Conservation (phyloP, 2,888 invertebrate species). For the Escarpia spicata region DNA sequence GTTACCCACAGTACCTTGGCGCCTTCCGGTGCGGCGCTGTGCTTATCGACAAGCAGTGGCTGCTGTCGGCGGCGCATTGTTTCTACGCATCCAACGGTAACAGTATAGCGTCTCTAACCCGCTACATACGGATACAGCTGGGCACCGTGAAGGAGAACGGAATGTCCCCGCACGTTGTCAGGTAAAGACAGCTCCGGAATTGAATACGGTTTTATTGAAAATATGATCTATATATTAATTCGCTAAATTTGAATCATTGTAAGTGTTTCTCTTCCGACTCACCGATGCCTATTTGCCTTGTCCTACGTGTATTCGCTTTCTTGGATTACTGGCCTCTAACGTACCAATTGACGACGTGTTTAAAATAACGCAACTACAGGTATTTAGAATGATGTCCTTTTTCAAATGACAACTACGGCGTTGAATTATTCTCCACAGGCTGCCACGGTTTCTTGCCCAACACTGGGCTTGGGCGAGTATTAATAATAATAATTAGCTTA, state of each 20-base stretch:
- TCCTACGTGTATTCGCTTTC: too few relatives aligned
- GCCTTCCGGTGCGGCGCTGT: conserved; percentile 40
- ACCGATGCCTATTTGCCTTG: too few relatives aligned
- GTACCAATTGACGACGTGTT: too few relatives aligned
- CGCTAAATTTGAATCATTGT: neutral
- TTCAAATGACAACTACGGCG: too few relatives aligned
- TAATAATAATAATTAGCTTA: too few relatives aligned
- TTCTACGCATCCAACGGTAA: conserved; percentile 35
- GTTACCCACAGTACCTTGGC: conserved; percentile 34
- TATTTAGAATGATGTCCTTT: too few relatives aligned
- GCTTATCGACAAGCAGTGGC: conserved; percentile 36
- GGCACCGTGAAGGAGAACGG: neutral
- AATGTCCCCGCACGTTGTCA: neutral
- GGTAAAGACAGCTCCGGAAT: neutral
- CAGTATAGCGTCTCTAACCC: neutral
- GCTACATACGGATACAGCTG: neutral
- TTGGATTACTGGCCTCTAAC: too few relatives aligned
- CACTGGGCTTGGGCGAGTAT: too few relatives aligned
- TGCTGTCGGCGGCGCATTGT: conserved; percentile 45
- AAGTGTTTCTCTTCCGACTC: neutral
- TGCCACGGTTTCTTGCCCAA: too few relatives aligned
- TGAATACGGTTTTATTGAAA: neutral
- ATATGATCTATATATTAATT: neutral
- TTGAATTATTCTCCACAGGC: too few relatives aligned
- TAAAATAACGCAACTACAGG: too few relatives aligned